Base-by-base conservation (phyloP, 2,888 invertebrate genomes). In the Dione vanillae region DNA sequence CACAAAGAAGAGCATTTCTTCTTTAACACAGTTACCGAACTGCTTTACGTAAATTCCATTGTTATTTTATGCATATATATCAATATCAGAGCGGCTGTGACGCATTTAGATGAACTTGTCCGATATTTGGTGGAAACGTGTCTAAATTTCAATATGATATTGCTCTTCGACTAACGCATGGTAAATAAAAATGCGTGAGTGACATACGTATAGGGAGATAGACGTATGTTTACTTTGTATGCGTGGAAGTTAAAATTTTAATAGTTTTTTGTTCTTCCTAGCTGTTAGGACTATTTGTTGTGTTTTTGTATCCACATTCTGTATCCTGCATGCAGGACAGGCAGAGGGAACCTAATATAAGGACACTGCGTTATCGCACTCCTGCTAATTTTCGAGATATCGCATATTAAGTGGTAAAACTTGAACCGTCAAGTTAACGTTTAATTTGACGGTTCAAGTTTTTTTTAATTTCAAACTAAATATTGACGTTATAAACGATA, bases 121-220 rank as follows among this genome's bases (percentile, higher is more conserved):
- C 65, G 67, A 74, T 74, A 72, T 70, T 72, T 65, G 59, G 65
- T 65, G 49, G 56, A 67, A 67, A 78, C 77, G 78, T 78, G 77
- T 73, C 74, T 67, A 74, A 77, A 73, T 77, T 78, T 74, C 74
- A 78, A 77, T 79, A 80, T 77, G 74, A 76, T 81, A 83, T 81
- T 77, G 79, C 78, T 78, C 78, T 78, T 73, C 78, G 75, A 76
- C 73, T 73, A 69, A 70, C 71, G 71, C 75, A 75, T 76, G 71
- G 72, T 79, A 79, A 80, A 79, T 77, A 79, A 79, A 70, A 68
- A 65, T 65, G 19, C 52, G 68, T 67, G 67, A 41, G 70, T 56
- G 19, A 70, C 66, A 54, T 62, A 69, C 47, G 54, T 40, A 2
- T 49, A 3, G 62, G 37, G 54, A 56, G 54, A 54, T 47, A 56